Percentiles rank a stretch among this genome's conserved stretches.
Evolutionary conservation across 2,888 invertebrate species (phyloP).

Genomic region (Rosalia funebris): DNA sequence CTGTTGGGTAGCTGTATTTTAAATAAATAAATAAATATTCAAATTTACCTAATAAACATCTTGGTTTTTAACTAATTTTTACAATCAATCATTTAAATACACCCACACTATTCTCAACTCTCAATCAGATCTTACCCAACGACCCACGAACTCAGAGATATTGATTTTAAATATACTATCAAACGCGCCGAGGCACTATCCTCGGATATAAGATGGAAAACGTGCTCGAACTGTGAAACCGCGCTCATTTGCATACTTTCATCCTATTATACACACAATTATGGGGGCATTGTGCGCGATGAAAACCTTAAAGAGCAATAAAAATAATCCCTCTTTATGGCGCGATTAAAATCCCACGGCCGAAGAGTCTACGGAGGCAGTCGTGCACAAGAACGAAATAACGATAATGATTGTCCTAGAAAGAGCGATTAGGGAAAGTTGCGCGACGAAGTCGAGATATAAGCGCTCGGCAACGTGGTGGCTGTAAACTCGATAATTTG

Average conservation of each 20-base stretch:
- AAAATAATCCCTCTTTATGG: conserved; percentile 9
- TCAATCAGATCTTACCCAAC: too few relatives aligned
- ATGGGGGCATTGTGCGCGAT: conserved; percentile 5
- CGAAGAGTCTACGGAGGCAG: neutral
- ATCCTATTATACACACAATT: conserved; percentile 10
- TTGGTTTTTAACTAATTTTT: too few relatives aligned
- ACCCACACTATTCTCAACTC: too few relatives aligned
- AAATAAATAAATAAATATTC: too few relatives aligned
- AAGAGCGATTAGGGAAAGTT: conserved; percentile 11
- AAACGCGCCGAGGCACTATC: too few relatives aligned
- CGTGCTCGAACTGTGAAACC: conserved; percentile 6
- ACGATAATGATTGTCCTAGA: conserved; percentile 5
- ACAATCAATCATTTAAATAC: too few relatives aligned
- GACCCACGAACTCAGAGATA: too few relatives aligned
- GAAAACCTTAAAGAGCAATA: conserved; percentile 19
- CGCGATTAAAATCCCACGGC: conserved; percentile 4
- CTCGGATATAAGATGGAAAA: neutral
- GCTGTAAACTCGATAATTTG: conserved; percentile 5
- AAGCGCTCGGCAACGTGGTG: neutral
- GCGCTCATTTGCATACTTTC: conserved; percentile 2
- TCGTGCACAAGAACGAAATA: neutral
- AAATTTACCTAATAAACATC: too few relatives aligned
- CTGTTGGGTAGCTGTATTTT: too few relatives aligned
- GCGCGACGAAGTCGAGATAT: neutral
- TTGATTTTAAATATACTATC: too few relatives aligned